Evolutionary conservation across 2,797 vertebrate species (phyloP), one percentile per base, ranked within the genome.

Genomic region (Takifugu ocellatus): DNA sequence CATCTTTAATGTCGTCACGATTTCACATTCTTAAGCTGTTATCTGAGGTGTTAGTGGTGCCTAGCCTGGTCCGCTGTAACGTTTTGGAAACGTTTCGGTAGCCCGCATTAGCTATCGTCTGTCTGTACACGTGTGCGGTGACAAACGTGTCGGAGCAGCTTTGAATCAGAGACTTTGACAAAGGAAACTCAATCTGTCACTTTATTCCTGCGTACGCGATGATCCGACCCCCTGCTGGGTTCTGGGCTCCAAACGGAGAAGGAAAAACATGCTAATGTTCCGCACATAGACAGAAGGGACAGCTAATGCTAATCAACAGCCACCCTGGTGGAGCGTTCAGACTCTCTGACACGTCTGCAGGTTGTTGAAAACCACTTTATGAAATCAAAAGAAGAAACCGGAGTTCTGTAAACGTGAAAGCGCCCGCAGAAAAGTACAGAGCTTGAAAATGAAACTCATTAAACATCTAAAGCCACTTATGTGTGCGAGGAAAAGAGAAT

Each of bases 391-490:
- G 17, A 4, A 56, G n/a, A 55, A 55, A 70, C 61, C 63, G 47
- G 72, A 73, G 66, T 70, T 61, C 47, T 56, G 70, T 63, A 21
- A 21, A 21, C 16, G 68, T 26, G 51, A 56, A 71, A 75, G 9
- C 1, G 79, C 75, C 77, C 51, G 66, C 68, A 77, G 72, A 72
- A 72, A 66, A 60, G 59, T 39, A 68, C 49, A 50, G 48, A 65
- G 54, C 55, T 68, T 53, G 54, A 70, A 74, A 79, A 66, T 69
- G 70, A 76, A 77, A 81, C 72, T 76, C 63, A 69, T 82, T 75
- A 77, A 73, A 72, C 56, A 71, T 72, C 64, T 59, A 39, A 33
- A 63, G 59, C 62, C 51, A 31, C 51, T 64, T 59, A 51, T 64
- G 66, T 58, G 46, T 47, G 52, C 36, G 54, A 61, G 60, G 59